These are phyloP conservation scores for Pangasius mekongensis DNA, from an alignment of 2,797 vertebrate species.

Conservation along the genomic window DNA sequence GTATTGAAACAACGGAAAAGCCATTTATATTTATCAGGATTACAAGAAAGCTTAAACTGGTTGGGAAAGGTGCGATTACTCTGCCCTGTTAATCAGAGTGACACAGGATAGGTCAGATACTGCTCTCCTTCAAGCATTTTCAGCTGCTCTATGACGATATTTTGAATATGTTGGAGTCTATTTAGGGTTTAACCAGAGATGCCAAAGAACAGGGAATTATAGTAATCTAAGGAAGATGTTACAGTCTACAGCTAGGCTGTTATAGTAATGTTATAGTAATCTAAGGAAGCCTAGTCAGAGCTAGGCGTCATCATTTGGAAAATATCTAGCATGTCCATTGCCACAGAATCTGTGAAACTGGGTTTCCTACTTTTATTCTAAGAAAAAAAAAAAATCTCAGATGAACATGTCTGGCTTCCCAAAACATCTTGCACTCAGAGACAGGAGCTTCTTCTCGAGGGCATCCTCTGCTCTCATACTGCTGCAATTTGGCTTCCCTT, in stretches of 20 bases:
- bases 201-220: background rate
- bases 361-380: background rate
- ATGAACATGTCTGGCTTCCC: background rate
- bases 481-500: slow-evolving; percentile 50
- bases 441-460: background rate
- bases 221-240: background rate
- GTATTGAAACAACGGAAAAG: no score
- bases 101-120: background rate
- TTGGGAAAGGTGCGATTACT: background rate
- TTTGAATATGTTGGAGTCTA: background rate
- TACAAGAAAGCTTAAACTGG: background rate
- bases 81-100: background rate
- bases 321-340: background rate
- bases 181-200: background rate
- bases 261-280: background rate
- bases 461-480: slow-evolving; percentile 52
- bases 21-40: background rate
- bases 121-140: background rate
- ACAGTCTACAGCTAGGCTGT: no score
- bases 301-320: background rate
- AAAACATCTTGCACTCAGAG: background rate
- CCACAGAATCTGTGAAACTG: background rate
- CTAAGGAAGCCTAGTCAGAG: background rate
- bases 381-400: background rate
- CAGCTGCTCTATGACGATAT: background rate